phyloP scores from a whole-genome alignment of 1,140 invertebrate genomes.

The Gonatopus flavifemur region DNA sequence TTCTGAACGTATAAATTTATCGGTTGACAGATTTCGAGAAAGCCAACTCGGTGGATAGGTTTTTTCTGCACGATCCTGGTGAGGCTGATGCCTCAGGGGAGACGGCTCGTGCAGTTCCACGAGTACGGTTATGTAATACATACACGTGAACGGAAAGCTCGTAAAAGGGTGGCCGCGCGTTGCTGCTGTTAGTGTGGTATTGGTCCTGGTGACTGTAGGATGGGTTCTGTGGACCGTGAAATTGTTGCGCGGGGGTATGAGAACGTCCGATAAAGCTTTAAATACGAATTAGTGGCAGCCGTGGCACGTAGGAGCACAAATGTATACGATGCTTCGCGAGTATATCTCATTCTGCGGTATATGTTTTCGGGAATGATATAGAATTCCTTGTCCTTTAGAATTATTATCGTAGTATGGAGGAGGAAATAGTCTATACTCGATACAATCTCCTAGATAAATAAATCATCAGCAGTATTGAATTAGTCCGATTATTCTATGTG shows the following conservation, averaged over 20 bases:
- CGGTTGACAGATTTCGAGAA: no score
- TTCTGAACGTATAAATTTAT: constrained; percentile 23
- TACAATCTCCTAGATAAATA: no score
- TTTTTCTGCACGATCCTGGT: constrained; percentile 5
- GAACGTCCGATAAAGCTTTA: constrained; percentile 52
- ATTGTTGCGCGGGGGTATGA: constrained; percentile 46
- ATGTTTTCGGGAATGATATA: no score
- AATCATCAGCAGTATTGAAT: no score
- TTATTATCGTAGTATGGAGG: no score
- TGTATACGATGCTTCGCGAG: no score
- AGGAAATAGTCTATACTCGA: no score
- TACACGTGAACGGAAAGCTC: constrained; percentile 15
- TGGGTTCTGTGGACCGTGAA: constrained; percentile 49
- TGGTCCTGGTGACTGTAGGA: constrained; percentile 15
- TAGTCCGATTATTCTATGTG: no score
- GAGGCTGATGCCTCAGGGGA: background rate
- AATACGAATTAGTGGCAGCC: constrained; percentile 51
- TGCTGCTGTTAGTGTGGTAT: background rate
- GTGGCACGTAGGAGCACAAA: constrained; percentile 25
- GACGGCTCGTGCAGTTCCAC: background rate
- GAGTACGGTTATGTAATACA: constrained; percentile 23
- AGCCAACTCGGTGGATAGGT: constrained; percentile 9
- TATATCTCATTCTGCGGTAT: no score
- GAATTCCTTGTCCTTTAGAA: no score
- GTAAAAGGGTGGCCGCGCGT: background rate